Conservation (phyloP, 1,140 invertebrate species). For the Drosophila sturtevanti region DNA sequence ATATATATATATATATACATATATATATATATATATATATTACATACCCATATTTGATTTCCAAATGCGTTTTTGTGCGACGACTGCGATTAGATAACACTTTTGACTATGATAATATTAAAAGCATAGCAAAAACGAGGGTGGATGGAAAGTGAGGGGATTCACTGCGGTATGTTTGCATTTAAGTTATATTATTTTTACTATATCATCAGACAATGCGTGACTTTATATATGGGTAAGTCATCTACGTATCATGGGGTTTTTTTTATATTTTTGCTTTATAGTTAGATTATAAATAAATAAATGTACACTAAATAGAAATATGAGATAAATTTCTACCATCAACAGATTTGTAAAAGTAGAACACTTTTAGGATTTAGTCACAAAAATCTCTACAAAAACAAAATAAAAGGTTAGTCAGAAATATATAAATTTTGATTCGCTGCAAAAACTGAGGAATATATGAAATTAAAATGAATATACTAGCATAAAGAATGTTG, state of each 20-base stretch:
- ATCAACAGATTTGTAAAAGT: not conserved
- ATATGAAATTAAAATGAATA: no score
- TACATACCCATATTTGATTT: conserved; percentile 37
- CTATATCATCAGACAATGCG: not conserved
- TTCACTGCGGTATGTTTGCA: conserved; percentile 55
- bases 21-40: conserved; percentile 6
- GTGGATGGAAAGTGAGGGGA: not conserved
- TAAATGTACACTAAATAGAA: not conserved
- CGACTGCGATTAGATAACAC: conserved; percentile 50
- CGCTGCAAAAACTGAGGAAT: no score
- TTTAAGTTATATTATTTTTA: conserved; percentile 16
- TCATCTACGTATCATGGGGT: no score
- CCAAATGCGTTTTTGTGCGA: conserved; percentile 41
- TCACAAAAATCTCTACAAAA: not conserved
- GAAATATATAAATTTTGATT: no score
- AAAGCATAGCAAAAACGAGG: not conserved
- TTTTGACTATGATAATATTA: conserved; percentile 1
- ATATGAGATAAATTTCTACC: not conserved
- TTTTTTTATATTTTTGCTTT: not conserved
- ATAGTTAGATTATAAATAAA: not conserved
- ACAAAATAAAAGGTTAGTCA: no score
- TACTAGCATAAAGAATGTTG: no score
- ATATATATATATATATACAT: conserved; percentile 1
- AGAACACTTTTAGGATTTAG: not conserved
- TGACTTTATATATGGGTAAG: not conserved